Conservation (phyloP, 1,140 invertebrate species). For the Babylonia areolata region DNA sequence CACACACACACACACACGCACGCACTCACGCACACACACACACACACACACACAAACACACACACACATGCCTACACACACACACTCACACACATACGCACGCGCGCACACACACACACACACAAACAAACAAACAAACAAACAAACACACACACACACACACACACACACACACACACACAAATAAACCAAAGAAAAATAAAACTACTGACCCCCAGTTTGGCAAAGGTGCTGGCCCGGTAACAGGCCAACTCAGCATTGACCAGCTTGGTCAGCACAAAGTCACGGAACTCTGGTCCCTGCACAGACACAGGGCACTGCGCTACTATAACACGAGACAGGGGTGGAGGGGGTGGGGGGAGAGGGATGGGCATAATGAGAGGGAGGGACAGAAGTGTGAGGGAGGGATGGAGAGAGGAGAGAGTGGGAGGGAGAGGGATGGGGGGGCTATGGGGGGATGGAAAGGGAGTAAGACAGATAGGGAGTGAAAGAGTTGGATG, state of each 20-base stretch:
- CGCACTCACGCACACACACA: background rate
- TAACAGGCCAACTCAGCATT: slow-evolving; percentile 98
- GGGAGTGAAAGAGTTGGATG: no score
- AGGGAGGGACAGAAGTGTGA: no score
- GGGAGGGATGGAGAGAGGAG: no score
- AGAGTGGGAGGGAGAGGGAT: no score
- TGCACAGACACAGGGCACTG: slow-evolving; percentile 46
- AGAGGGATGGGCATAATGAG: no score
- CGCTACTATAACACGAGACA: no score
- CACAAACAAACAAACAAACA: background rate
- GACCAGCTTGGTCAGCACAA: slow-evolving; percentile 96
- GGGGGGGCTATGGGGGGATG: no score
- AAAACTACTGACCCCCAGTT: slow-evolving; percentile 85
- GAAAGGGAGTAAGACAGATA: no score
- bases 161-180: background rate
- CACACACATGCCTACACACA: background rate
- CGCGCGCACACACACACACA: background rate
- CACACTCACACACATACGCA: background rate
- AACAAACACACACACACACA: background rate
- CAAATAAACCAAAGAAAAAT: background rate
- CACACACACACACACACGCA: slow-evolving; percentile 7
- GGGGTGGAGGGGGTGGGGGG: no score
- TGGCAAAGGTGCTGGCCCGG: slow-evolving; percentile 97
- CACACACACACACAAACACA: background rate
- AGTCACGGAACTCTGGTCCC: slow-evolving; percentile 95